Evolutionary conservation across 2,797 vertebrate species (phyloP).

Genomic region (Ispidina lecontei): DNA sequence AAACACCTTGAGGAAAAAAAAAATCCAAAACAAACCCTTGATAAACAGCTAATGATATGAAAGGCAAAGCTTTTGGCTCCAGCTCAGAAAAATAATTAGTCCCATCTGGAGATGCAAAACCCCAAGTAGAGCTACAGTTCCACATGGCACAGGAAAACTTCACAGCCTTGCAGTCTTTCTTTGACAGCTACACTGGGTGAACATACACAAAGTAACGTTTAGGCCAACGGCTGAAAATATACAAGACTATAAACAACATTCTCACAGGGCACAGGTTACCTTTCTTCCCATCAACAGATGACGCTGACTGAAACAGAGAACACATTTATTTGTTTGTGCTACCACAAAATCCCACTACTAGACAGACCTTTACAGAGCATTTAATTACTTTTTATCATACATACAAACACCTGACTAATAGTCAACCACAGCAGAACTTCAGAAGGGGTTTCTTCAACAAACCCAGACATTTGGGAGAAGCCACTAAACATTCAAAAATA

Average conservation of each 20-base stretch:
- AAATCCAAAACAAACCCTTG: not conserved
- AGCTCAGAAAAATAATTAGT: constrained; percentile 62
- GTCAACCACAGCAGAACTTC: not conserved
- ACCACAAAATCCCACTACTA: not conserved
- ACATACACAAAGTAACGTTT: not conserved
- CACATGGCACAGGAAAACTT: constrained; percentile 32
- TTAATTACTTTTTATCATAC: not conserved
- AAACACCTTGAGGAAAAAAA: not conserved
- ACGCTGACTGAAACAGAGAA: not conserved
- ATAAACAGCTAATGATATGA: constrained; percentile 71
- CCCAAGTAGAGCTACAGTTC: constrained; percentile 37
- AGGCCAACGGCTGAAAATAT: not conserved
- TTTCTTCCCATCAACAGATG: not conserved
- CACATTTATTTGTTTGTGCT: not conserved
- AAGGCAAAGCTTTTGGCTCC: constrained; percentile 63
- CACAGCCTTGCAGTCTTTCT: not conserved
- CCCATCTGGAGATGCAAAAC: constrained; percentile 52
- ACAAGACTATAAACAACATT: not conserved
- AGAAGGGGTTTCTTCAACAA: not conserved
- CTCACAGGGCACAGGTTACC: not conserved
- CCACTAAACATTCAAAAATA: not conserved
- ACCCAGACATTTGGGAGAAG: not conserved
- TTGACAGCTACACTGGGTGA: not conserved
- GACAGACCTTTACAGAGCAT: not conserved
- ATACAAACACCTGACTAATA: not conserved